Base-by-base conservation (phyloP, 2,113 vertebrate genomes). In the Pontoporia blainvillei region DNA sequence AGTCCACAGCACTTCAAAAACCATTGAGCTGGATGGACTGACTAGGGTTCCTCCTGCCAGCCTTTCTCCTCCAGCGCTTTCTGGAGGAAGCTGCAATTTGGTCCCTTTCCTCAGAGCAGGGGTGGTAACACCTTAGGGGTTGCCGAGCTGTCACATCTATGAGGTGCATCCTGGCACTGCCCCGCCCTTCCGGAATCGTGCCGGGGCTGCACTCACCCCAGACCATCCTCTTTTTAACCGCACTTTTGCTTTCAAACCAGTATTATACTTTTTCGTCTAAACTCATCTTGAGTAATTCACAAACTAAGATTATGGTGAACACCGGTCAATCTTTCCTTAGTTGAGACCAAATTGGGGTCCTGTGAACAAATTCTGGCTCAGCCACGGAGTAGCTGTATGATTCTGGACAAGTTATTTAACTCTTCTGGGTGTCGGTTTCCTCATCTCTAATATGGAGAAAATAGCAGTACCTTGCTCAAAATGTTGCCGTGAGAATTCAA, bases 1-100 rank as follows among this genome's bases (percentile, higher is more conserved):
- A 96, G 94, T 95, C 98, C 93, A 78, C 3, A 13, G 89, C 83
- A 92, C 96, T 97, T 97, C 97, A 96, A 97, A 97, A 95, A 52
- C 86, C 1, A 8, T 31, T 46, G 81, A 86, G 91, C 95, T 90
- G 87, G 84, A 21, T 3, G 69, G 84, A 95, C 85, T 93, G 89
- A 57, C 59, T 0, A 4, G 57, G 41, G 44, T 17, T 81, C 67
- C 86, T 95, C 91, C 85, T 31, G 36, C 21, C 27, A 31, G 66
- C 54, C n/a, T 39, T 39, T 78, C 54, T 39, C 66, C 76, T 49
- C 21, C 27, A 1, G 5, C 3, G 46, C 66, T 85, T 81, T 73
- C 88, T 64, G 46, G 49, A 84, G 57, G 41, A 66, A 34, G 57
- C 78, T 61, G 64, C 78, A 14, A 36, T 36, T 73, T 6, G 1